These are phyloP conservation scores for Pithys albifrons DNA, from an alignment of 2,113 vertebrate species.

Conservation along the genomic window DNA sequence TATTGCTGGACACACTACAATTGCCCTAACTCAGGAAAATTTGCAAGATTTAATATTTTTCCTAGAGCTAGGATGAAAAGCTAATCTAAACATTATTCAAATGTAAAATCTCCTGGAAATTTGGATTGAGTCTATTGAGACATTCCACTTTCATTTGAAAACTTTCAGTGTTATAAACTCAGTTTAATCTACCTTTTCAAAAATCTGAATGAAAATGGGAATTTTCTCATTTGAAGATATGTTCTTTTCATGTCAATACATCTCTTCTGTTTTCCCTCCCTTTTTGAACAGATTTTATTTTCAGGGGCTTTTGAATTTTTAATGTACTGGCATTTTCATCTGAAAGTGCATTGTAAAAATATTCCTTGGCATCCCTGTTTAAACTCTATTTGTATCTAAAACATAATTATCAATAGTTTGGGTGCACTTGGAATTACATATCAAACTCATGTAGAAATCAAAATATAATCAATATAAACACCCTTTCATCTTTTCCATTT, in stretches of 20 bases:
- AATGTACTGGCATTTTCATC: background rate
- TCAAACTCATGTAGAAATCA: background rate
- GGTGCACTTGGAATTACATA: background rate
- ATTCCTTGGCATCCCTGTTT: background rate
- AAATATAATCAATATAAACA: background rate
- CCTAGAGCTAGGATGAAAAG: slow-evolving; percentile 4
- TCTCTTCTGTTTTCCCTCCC: background rate
- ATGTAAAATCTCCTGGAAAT: slow-evolving; percentile 16
- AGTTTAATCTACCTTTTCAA: background rate
- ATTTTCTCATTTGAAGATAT: background rate
- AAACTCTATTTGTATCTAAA: background rate
- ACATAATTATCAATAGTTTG: background rate
- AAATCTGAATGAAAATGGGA: background rate
- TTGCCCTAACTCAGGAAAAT: background rate
- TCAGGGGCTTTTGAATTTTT: background rate
- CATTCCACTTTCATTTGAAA: background rate
- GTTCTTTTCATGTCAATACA: background rate
- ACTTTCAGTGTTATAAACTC: background rate
- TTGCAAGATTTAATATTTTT: slow-evolving; percentile 8
- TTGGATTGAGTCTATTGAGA: background rate
- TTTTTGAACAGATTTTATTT: background rate
- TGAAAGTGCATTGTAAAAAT: background rate
- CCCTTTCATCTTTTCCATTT: background rate
- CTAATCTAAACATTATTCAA: slow-evolving; percentile 36
- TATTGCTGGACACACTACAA: background rate